Base-by-base conservation (phyloP, 2,113 vertebrate genomes). In the Solea senegalensis region DNA sequence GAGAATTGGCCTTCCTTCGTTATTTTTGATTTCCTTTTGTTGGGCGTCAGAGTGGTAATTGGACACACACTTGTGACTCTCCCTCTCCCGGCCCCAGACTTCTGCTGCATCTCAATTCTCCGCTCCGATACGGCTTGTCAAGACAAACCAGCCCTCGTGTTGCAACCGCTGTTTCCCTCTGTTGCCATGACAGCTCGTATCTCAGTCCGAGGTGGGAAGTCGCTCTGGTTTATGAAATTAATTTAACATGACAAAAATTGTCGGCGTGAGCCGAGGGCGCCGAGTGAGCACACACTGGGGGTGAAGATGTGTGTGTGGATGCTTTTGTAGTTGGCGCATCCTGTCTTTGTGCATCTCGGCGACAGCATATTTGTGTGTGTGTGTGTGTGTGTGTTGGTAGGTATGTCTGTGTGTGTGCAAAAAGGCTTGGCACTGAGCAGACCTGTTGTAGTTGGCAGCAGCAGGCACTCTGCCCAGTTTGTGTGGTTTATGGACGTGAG, bases 121-220 rank as follows among this genome's bases (percentile, higher is more conserved):
- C 48, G 57, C 76, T 78, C 41, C 65, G 76, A 69, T 74, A 80
- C 59, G 13, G 74, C 69, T 82, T 64, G 72, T 86, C 76, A 74
- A 72, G 68, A 70, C 75, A 78, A 82, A 85, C 72, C 76, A 57
- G 61, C 62, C 60, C 65, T 63, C 43, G 13, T 40, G 66, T 71
- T 54, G 66, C 65, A 57, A 79, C 80, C 9, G 8, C 72, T 83
- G 75, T 83, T 87, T 83, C 65, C 78, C 49, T 76, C 80, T 67
- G 86, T 88, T 86, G 64, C 85, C 78, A 85, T 80, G 84, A 85
- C 83, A 76, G 81, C 88, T 72, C 49, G 26, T 68, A 69, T 78
- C 83, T 85, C 78, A 72, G 73, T 50, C 11, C 28, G 72, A 66
- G 71, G 65, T 26, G 41, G 43, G 60, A 59, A 51, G 59, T 68